A percentile compares a stretch with the other conserved stretches of the same genome.
Conservation (phyloP, 2,113 vertebrate genomes). For the Microtus pennsylvanicus region DNA sequence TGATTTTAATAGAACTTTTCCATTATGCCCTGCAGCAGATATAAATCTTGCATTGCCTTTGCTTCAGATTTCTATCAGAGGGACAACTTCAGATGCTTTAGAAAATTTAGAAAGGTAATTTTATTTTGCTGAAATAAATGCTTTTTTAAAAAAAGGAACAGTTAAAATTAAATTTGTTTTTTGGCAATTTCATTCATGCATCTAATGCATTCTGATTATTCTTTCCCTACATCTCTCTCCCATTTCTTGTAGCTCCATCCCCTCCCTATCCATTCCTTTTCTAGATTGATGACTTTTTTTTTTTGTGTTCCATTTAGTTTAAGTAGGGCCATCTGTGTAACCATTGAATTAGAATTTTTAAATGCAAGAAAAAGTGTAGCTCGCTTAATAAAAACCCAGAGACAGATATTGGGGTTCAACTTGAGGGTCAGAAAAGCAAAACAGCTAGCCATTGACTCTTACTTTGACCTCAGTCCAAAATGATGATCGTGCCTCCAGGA, state of each 20-base stretch:
- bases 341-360: not conserved
- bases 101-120: conserved; percentile 14
- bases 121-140: conserved; percentile 31
- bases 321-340: not conserved
- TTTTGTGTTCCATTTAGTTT: not conserved
- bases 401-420: too few species aligned
- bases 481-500: too few species aligned
- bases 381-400: too few species aligned
- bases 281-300: not conserved
- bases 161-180: too few species aligned
- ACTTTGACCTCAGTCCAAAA: too few species aligned
- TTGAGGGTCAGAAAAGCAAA: too few species aligned
- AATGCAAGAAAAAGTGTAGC: not conserved
- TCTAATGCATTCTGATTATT: not conserved
- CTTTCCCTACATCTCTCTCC: too few species aligned
- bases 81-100: conserved; percentile 52
- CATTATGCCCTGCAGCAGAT: conserved; percentile 42
- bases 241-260: not conserved
- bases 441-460: too few species aligned
- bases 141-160: too few species aligned
- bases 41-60: conserved; percentile 66
- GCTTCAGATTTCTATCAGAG: conserved; percentile 56
- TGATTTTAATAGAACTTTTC: conserved; percentile 71
- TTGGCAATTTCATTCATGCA: not conserved
- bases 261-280: not conserved